Evolutionary conservation across 1,140 invertebrate species (phyloP), one percentile per base, ranked within the genome.

Genomic region (Drosophila bocki): DNA sequence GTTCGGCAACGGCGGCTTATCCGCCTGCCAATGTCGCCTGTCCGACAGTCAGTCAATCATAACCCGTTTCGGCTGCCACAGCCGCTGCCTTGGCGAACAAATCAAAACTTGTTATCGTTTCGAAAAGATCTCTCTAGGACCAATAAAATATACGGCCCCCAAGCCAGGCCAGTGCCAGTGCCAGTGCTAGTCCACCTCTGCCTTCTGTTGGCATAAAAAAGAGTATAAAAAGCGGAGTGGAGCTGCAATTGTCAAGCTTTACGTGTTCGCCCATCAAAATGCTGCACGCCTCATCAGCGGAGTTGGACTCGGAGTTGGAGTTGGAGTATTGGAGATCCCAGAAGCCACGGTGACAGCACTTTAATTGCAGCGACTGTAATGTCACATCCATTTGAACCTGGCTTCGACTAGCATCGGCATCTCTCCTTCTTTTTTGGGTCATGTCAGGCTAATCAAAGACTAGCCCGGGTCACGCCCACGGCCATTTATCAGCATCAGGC

Each of bases 61-160:
- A 90, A 90, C 85, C 85, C 85, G 85, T 90, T 90, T 84, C 78
- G 50, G 86, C 60, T 75, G 80, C 61, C 61, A 15, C 15, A 19
- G 37, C 48, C 35, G 61, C 61, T 63, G 61, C 83, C 83, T 79
- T 61, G 67, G 84, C 75, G 77, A 82, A 85, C 85, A 88, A 88
- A 88, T 88, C 85, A 88, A 86, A 78, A 88, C 81, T 84, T 69
- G 85, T 90, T 90, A 90, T 90, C 85, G 82, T 85, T 67, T 67
- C 85, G 77, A 78, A 78, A 72, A 87, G 74, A 87, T 87, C 84
- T 88, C 68, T 88, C 68, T 87, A 76, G 80, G 59, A 90, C 64
- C 84, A 84, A 87, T 87, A 90, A 87, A 87, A 90, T 77, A 82
- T 88, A 80, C 72, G 69, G 70, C 54, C 53, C 51, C 57, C 17